These are phyloP conservation scores for Drosophila multiciliata DNA, from an alignment of 2,888 invertebrate genomes.

Conservation along the genomic window DNA sequence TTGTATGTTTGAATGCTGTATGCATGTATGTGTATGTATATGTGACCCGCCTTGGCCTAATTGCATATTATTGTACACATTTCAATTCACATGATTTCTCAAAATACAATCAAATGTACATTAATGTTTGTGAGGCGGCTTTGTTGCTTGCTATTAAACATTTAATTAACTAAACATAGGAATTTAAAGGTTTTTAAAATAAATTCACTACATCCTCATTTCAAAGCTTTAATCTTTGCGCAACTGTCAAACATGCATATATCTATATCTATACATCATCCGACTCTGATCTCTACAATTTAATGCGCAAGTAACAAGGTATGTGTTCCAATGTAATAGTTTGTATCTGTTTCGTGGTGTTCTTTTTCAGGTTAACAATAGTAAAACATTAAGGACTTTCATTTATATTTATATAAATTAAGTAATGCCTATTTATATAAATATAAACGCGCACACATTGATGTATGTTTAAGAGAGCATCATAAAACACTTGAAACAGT, in stretches of 20 bases:
- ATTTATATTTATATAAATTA: background rate
- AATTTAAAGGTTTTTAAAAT: conserved; percentile 29
- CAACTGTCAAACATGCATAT: conserved; percentile 22
- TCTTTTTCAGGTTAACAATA: conserved; percentile 14
- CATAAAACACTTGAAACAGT: conserved; percentile 29
- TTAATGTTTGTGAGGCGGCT: conserved; percentile 34
- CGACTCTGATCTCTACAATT: conserved; percentile 21
- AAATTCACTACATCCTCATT: conserved; percentile 16
- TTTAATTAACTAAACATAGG: conserved; percentile 47
- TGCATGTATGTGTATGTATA: conserved; percentile 15
- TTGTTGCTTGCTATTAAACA: conserved; percentile 38
- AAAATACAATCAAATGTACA: conserved; percentile 49
- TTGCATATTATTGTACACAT: conserved; percentile 48
- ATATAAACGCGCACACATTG: background rate
- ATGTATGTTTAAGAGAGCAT: conserved; percentile 18
- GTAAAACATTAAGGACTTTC: conserved; percentile 20
- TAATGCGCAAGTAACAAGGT: conserved; percentile 39
- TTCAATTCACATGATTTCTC: conserved; percentile 54
- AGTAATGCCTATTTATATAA: background rate
- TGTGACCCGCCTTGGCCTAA: conserved; percentile 29
- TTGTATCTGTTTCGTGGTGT: conserved; percentile 14
- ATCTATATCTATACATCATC: conserved; percentile 23
- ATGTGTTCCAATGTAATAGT: conserved; percentile 32
- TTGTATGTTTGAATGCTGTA: conserved; percentile 7
- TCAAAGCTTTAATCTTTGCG: conserved; percentile 9